These are phyloP conservation scores for Bombus terrestris DNA, from an alignment of 1,140 invertebrate species.

Conservation along the genomic window DNA sequence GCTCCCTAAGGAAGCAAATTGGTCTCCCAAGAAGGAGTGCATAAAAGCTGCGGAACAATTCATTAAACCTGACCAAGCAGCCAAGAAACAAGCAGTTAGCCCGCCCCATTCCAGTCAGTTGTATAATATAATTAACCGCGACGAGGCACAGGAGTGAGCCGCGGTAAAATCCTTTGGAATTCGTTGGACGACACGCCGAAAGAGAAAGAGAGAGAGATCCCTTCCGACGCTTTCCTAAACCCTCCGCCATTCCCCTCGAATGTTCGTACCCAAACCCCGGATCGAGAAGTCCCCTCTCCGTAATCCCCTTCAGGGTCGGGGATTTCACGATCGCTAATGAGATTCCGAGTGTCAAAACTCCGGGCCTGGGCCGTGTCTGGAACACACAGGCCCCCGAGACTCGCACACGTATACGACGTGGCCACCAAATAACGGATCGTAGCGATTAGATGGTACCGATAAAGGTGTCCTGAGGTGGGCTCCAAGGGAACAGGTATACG, in stretches of 20 bases:
- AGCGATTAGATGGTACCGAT: conserved; percentile 79
- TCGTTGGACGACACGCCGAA: background rate
- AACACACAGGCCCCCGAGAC: background rate
- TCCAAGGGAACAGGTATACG: conserved; percentile 53
- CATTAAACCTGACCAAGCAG: conserved; percentile 3
- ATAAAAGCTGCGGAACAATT: conserved; percentile 23
- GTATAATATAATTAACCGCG: conserved; percentile 46
- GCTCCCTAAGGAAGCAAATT: conserved; percentile 14
- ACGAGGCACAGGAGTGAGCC: background rate
- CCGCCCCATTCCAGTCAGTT: conserved; percentile 9
- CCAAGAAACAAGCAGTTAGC: conserved; percentile 17
- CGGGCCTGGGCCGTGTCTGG: conserved; percentile 35
- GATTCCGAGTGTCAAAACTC: conserved; percentile 82
- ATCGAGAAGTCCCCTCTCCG: background rate
- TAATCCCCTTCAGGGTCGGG: conserved; percentile 65
- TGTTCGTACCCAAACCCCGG: background rate
- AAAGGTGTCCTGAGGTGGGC: conserved; percentile 57
- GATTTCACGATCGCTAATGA: conserved; percentile 81
- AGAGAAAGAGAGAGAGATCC: background rate
- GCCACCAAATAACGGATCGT: conserved; percentile 79
- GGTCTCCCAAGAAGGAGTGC: background rate
- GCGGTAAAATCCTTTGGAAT: conserved; percentile 24
- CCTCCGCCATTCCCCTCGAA: background rate
- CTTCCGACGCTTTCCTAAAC: background rate
- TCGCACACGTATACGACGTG: conserved; percentile 24